Conservation (phyloP, 1,140 invertebrate species). For the Drosophila tsacasi region DNA sequence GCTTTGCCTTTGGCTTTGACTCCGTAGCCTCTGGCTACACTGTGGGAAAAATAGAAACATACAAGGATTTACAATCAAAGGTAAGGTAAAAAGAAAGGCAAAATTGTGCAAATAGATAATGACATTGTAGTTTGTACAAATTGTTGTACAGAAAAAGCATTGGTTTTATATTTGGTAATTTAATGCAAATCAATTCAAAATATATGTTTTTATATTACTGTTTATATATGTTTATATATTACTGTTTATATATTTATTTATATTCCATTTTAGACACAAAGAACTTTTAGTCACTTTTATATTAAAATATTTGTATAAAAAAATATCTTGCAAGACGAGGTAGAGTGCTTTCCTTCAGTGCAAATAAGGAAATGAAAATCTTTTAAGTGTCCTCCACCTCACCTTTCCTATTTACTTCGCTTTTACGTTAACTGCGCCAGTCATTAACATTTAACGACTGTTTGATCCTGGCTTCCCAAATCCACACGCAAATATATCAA, state of each 20-base stretch:
- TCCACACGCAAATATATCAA: conserved; percentile 38
- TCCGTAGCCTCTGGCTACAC: conserved; percentile 23
- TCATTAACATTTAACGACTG: conserved; percentile 75
- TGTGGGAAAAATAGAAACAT: neutral
- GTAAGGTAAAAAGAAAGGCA: neutral
- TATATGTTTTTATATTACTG: neutral
- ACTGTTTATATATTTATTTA: neutral
- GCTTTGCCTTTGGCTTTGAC: conserved; percentile 44
- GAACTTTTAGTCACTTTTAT: neutral
- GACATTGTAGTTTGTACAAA: too few species aligned
- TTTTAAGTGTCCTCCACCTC: conserved; percentile 7
- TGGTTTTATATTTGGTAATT: too few species aligned
- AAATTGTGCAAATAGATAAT: neutral
- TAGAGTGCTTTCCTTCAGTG: neutral
- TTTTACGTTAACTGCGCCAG: conserved; percentile 59
- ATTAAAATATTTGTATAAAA: neutral
- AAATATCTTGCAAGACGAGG: neutral
- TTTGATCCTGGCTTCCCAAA: conserved; percentile 28
- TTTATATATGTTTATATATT: neutral
- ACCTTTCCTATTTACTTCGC: conserved; percentile 44
- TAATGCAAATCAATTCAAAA: neutral
- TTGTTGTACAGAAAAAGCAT: too few species aligned
- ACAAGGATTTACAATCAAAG: neutral
- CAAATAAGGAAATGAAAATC: conserved; percentile 26
- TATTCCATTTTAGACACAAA: neutral